Evolutionary conservation across 2,113 vertebrate species (phyloP).

Genomic region (Peucedramus taeniatus): DNA sequence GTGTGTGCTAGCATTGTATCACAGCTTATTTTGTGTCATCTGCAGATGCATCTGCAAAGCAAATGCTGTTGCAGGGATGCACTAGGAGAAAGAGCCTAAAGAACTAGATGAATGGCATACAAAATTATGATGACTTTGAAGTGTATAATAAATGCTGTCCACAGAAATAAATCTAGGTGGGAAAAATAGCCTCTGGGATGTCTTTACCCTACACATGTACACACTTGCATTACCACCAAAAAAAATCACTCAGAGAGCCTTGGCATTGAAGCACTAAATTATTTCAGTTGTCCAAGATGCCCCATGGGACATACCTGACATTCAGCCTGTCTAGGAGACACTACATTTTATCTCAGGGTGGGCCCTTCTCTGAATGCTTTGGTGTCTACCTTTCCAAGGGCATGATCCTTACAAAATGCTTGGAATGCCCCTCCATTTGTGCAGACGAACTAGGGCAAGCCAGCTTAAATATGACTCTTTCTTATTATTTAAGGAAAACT

Average conservation of each 20-base stretch:
- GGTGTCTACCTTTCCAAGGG: background rate
- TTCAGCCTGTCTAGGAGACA: background rate
- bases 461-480: background rate
- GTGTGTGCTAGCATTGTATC: background rate
- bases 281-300: background rate
- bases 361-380: background rate
- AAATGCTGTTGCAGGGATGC: background rate
- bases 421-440: background rate
- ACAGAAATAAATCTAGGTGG: background rate
- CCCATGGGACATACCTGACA: background rate
- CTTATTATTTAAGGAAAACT: background rate
- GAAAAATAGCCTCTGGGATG: background rate
- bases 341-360: background rate
- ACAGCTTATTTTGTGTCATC: background rate
- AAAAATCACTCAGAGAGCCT: background rate
- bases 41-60: background rate
- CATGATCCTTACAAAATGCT: background rate
- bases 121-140: background rate
- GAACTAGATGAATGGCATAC: background rate
- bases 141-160: background rate
- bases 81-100: background rate
- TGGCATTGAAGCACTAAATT: background rate
- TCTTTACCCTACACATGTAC: background rate
- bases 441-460: background rate
- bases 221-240: background rate